These are phyloP conservation scores for Poeciliopsis prolifica DNA, from an alignment of 2,113 vertebrate species.

Conservation along the genomic window DNA sequence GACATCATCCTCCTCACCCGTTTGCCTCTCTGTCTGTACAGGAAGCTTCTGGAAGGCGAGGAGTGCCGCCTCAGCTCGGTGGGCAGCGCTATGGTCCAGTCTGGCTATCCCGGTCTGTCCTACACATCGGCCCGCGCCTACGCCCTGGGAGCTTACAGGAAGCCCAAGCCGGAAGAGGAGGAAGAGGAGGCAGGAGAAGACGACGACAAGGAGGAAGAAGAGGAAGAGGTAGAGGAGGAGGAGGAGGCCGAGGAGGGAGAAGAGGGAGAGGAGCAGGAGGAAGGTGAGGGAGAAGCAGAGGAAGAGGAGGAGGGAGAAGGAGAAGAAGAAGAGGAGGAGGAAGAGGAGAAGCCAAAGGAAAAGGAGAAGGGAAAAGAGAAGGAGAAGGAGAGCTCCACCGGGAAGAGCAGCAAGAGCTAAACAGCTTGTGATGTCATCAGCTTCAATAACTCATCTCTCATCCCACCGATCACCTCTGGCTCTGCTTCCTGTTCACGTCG, in stretches of 20 bases:
- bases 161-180: constrained; percentile 73
- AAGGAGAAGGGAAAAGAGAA: constrained; percentile 49
- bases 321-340: constrained; percentile 28
- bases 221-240: constrained; percentile 30
- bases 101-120: constrained; percentile 76
- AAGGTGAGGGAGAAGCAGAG: constrained; percentile 33
- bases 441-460: constrained; percentile 48
- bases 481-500: constrained; percentile 45
- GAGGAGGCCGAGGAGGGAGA: constrained; percentile 31
- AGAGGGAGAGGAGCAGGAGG: constrained; percentile 35
- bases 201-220: constrained; percentile 47
- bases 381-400: constrained; percentile 63
- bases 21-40: constrained; percentile 43
- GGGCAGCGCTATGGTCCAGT: constrained; percentile 73
- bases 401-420: constrained; percentile 80
- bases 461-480: constrained; percentile 45
- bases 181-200: constrained; percentile 66
- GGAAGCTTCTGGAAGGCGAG: constrained; percentile 86
- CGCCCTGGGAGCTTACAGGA: constrained; percentile 75
- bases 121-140: constrained; percentile 73
- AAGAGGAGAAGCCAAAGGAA: constrained; percentile 46
- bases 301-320: constrained; percentile 45
- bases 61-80: constrained; percentile 84
- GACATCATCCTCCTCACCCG: background rate
- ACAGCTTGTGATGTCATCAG: constrained; percentile 31